Evolutionary conservation across 2,888 invertebrate species (phyloP), one percentile per base, ranked within the genome.

Genomic region (Incurvaria masculella): DNA sequence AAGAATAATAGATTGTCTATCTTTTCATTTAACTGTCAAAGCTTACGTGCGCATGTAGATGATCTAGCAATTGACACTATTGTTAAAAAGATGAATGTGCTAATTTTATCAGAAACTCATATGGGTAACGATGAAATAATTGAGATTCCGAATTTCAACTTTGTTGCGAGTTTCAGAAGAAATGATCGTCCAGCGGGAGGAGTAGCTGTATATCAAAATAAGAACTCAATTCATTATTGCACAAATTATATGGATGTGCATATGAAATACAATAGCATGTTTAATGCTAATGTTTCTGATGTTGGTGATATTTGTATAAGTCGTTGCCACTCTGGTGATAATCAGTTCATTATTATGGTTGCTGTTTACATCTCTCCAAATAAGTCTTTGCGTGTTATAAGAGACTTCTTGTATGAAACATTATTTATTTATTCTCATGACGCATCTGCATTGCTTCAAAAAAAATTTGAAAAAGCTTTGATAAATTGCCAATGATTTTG

Each of bases 341-440:
- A 46, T 38, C 45, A 49, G 46, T 49, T 42, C 45, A 48, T 50
- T 41, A 21, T 48, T 42, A 48, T 48, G 48, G 49, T 51, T 45
- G 49, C 51, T 14, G 45, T 52, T 51, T 52, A 52, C 47, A 52
- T 51, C 44, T 50, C 49, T 47, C 51, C 51, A 45, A 45, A 43
- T 51, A 52, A 51, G 47, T 52, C 40, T 20, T 40, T 44, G 51
- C 51, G 43, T 44, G 44, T 17, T 40, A 46, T 47, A 45, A 10
- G 40, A 49, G 39, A 49, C 49, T 47, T 44, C 44, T 44, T 44
- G 44, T 44, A 44, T 44, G 51, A 53, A 53, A 49, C 46, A 42
- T 50, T 49, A 46, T 47, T 53, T 38, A 52, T 53, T 53, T 53
- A 53, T 51, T 49, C 49, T 41, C 47, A 53, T 48, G 51, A 51